Evolutionary conservation across 2,113 vertebrate species (phyloP).

Genomic region (Vireo altiloquus): DNA sequence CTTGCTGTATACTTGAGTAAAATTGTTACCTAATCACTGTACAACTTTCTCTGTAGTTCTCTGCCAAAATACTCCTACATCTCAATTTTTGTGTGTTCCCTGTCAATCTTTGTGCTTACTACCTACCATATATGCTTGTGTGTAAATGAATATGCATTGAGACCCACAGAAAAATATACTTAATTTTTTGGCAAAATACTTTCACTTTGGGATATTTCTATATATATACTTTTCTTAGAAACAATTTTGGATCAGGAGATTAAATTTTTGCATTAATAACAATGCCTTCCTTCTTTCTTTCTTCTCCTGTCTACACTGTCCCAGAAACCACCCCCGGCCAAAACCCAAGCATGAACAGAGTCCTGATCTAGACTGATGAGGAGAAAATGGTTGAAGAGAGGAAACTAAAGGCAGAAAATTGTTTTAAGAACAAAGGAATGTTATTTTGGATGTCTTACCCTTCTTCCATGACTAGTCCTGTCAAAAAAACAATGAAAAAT

Average conservation of each 20-base stretch:
- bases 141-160: background rate
- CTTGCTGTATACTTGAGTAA: background rate
- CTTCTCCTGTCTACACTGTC: background rate
- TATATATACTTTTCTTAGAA: background rate
- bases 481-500: background rate
- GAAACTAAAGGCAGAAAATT: background rate
- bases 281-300: background rate
- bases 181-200: background rate
- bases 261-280: background rate
- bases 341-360: background rate
- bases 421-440: background rate
- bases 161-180: background rate
- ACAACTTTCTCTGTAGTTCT: background rate
- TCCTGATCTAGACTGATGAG: background rate
- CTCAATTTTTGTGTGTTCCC: background rate
- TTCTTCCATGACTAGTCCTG: background rate
- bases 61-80: background rate
- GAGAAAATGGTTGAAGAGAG: background rate
- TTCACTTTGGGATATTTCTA: background rate
- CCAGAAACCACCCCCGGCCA: rapidly evolving
- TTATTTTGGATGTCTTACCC: background rate
- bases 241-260: rapidly evolving
- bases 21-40: background rate
- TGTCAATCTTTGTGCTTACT: background rate
- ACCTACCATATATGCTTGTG: background rate